Percentiles rank a stretch among this genome's conserved stretches.
Conservation (phyloP, 2,113 vertebrate species). For the Myiagra hebetior region DNA sequence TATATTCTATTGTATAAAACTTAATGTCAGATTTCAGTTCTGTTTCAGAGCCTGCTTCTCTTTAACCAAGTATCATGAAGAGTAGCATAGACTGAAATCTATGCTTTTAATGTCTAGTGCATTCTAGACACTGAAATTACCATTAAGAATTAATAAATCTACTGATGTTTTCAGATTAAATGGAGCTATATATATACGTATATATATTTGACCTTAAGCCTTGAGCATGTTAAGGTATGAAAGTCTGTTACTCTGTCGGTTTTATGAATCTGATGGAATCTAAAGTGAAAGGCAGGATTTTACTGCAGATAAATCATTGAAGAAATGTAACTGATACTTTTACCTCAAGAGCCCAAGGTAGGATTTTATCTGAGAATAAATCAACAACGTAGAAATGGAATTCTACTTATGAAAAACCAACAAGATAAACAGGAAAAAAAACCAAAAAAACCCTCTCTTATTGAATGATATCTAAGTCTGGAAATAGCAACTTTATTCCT, state of each 20-base stretch:
- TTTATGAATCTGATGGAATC: neutral
- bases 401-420: neutral
- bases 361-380: neutral
- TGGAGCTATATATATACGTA: too few relatives aligned
- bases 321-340: neutral
- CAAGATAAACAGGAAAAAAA: neutral
- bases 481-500: neutral
- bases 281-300: constrained; percentile 2
- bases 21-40: neutral
- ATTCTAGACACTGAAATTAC: neutral
- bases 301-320: neutral
- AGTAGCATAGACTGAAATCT: neutral
- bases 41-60: neutral
- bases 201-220: neutral
- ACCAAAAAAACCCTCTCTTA: neutral
- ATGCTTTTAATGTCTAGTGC: neutral
- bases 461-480: neutral
- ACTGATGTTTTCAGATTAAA: neutral
- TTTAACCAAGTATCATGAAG: neutral
- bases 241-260: neutral
- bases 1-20: neutral
- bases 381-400: neutral
- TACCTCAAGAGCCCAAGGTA: neutral
- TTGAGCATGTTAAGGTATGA: neutral
- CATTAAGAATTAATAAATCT: neutral